phyloP scores from a whole-genome alignment of 2,888 invertebrate genomes.

The Megamerina dolium region DNA sequence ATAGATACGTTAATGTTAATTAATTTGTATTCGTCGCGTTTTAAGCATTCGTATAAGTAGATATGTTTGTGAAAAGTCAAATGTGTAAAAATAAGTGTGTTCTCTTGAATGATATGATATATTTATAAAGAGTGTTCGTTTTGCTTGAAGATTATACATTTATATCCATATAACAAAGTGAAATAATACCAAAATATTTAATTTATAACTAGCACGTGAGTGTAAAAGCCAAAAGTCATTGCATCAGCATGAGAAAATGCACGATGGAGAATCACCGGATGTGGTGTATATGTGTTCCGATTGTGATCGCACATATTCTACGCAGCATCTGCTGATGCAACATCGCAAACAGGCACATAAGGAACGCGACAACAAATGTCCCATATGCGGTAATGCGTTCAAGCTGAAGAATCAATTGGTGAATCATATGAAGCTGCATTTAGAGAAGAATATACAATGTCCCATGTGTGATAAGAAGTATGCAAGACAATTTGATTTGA shows the following conservation, averaged over 20 bases:
- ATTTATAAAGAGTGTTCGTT: background rate
- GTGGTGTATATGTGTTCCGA: slow-evolving; percentile 21
- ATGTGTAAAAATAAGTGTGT: too few species aligned
- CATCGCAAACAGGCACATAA: slow-evolving; percentile 27
- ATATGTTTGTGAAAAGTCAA: too few species aligned
- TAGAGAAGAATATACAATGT: slow-evolving; percentile 27
- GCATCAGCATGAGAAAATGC: slow-evolving; percentile 23
- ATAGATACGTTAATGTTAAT: too few species aligned
- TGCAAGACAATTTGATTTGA: slow-evolving; percentile 28
- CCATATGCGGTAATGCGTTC: slow-evolving; percentile 26
- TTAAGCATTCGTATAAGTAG: too few species aligned
- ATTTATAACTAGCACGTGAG: slow-evolving; percentile 19
- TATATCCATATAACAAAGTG: background rate
- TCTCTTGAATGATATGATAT: too few species aligned
- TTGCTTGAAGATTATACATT: background rate
- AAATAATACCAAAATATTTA: background rate
- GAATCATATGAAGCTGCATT: slow-evolving; percentile 29
- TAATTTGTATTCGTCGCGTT: too few species aligned
- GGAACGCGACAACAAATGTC: slow-evolving; percentile 24
- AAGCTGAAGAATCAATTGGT: slow-evolving; percentile 26
- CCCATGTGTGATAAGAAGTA: slow-evolving; percentile 30
- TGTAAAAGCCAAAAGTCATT: slow-evolving; percentile 24
- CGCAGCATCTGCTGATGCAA: slow-evolving; percentile 21
- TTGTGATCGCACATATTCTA: slow-evolving; percentile 23
- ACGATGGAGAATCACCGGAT: slow-evolving; percentile 16